Evolutionary conservation across 2,888 invertebrate species (phyloP), one percentile per base, ranked within the genome.

Genomic region (Atherix ibis): DNA sequence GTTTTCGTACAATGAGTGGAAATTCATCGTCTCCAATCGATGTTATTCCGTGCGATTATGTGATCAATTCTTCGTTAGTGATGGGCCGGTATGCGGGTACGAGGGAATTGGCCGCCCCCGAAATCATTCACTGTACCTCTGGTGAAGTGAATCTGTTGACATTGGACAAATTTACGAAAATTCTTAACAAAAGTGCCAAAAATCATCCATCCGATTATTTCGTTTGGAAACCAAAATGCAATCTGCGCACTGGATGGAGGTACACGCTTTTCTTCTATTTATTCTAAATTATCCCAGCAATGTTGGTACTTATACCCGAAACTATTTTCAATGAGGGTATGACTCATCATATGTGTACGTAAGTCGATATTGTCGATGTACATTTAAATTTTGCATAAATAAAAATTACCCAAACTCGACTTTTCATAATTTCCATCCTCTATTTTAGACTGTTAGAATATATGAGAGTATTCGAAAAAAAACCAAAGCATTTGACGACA

Each of bases 31-130:
- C 62, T 34, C 45, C 58, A 3, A 55, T 62, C 27, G 62, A 62
- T 35, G 54, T 62, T 22, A 59, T 62, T 39, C 62, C 62, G 12
- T 61, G 61, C 41, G 62, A 62, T 41, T 62, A 54, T 48, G 61
- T 62, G 15, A 58, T 59, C 32, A 62, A 58, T 36, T 54, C 61
- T 3, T 54, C 58, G 2, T 41, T 62, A 19, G 54, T 53, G 16
- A 54, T 62, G 56, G 58, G 51, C 28, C 61, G 62, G 60, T 62
- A 58, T 44, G 58, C 56, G 38, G 62, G 56, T 25, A 61, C 60
- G 13, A 46, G 53, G 4, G 39, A 47, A 10, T 13, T 62, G n/a
- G 50, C 50, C 2, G 44, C 52, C 24, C 60, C 60, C 3, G 62
- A 62, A 46, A 56, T 62, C 3, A 54, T 62, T 32, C 62, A 62